Conservation (phyloP, 2,888 invertebrate species). For the Pimpla rufipes region DNA sequence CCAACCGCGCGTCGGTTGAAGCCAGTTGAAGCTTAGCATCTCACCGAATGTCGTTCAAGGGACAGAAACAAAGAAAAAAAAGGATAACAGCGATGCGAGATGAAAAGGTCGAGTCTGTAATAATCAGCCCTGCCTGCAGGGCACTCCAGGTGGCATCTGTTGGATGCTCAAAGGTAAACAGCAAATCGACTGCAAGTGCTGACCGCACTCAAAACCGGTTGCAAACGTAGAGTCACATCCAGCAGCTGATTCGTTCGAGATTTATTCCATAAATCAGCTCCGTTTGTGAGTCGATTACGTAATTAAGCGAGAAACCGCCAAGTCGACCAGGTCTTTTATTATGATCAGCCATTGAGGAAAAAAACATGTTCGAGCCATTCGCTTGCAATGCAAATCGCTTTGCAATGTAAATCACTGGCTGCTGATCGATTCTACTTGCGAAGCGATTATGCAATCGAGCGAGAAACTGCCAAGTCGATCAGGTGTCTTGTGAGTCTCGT, state of each 20-base stretch:
- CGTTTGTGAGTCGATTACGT: neutral
- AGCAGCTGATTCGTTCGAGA: neutral
- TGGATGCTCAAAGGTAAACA: neutral
- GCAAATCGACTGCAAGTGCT: neutral
- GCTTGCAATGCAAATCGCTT: neutral
- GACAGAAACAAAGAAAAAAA: neutral
- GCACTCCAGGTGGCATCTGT: neutral
- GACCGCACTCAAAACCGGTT: neutral
- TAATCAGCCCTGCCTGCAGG: neutral
- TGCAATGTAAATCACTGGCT: neutral
- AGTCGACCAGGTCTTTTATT: neutral
- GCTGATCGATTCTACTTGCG: neutral
- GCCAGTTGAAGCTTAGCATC: neutral
- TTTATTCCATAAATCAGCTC: no score
- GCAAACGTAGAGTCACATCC: neutral
- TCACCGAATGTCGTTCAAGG: neutral
- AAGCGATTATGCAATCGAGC: no score
- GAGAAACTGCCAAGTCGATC: no score
- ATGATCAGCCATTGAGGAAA: neutral
- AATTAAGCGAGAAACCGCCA: neutral
- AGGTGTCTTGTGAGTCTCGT: no score
- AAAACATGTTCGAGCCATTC: neutral
- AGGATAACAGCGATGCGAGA: neutral
- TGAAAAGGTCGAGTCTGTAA: neutral
- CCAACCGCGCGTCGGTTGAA: conserved; percentile 39